Percentiles rank a stretch among this genome's conserved stretches.
Evolutionary conservation across 2,888 invertebrate species (phyloP).

Genomic region (Argyresthia albistria): DNA sequence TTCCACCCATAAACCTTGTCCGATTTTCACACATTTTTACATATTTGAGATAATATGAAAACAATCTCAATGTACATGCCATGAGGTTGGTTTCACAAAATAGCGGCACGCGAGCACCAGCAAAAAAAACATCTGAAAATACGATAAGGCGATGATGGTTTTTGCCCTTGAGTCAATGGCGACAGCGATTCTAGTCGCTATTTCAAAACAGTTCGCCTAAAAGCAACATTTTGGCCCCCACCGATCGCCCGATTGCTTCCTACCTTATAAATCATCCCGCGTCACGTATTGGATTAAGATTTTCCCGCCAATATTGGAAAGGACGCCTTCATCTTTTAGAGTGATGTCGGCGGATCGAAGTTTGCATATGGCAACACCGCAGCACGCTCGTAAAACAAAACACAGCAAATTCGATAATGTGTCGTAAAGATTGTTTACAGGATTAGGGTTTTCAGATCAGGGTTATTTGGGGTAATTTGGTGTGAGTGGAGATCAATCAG

Average conservation of each 20-base stretch:
- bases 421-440: background rate
- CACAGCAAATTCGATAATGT: background rate
- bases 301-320: conserved; percentile 31
- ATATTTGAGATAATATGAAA: no score
- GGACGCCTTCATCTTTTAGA: conserved; percentile 39
- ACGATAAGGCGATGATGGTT: no score
- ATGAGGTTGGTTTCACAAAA: no score
- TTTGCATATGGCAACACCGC: conserved; percentile 11
- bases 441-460: background rate
- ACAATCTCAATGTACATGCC: no score
- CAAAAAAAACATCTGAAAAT: no score
- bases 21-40: no score
- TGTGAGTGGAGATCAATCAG: background rate
- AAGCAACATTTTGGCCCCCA: conserved; percentile 22
- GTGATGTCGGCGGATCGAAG: conserved; percentile 20
- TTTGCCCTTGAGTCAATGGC: no score
- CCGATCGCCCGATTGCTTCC: conserved; percentile 33
- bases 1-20: no score
- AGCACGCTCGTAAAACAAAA: background rate
- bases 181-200: no score
- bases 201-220: background rate
- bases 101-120: no score
- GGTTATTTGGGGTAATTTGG: background rate
- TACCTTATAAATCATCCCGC: conserved; percentile 57
- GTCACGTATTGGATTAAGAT: conserved; percentile 65